Evolutionary conservation across 30 jellyfish, hydroid and myxozoan genomes (phyloP), one percentile per base, ranked within the genome.

Genomic region (Hydractinia symbiolongicarpus): DNA sequence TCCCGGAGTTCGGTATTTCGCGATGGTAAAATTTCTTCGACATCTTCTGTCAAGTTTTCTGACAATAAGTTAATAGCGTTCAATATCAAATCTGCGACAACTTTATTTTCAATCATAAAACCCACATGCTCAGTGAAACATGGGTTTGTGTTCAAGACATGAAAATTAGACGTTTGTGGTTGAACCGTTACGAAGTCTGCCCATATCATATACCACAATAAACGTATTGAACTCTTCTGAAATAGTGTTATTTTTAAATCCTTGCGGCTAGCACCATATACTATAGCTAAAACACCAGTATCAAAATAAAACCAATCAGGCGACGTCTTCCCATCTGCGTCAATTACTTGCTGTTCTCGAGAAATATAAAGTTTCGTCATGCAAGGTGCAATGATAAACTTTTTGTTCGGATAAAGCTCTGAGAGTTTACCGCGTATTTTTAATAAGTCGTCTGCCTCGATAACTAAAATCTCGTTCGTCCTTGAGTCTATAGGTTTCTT

Each of bases 251-350:
- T 54, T 50, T 58, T 14, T 30, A 85, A 79, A 56, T 77, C 93
- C 50, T 54, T 49, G 20, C 61, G 78, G 9, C 62, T 58, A 8
- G 89, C 72, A 66, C 85, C 94, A 81, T 79, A 89, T 30, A 84
- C 84, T 2, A 89, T 57, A 5, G 95, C 61, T 6, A 92, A 50
- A 13, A 89, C 72, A 5, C 97, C 97, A 10, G 84, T 84, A 14
- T 92, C 95, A 62, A 84, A 89, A 52, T 55, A 85, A 64, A 76
- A 19, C 97, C 97, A 89, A 53, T 89, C 86, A 13, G 93, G 95
- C 10, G 90, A 53, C 9, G 88, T 80, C 61, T 81, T 84, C 66
- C 91, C 97, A 15, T 75, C 91, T 55, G 53, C 54, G 54, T 89
- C 95, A 62, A 84, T 86, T 60, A 83, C 77, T 66, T 84, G 54